Evolutionary conservation across 2,797 vertebrate genomes (phyloP), one percentile per base, ranked within the genome.

Genomic region (Astyanax mexicanus): DNA sequence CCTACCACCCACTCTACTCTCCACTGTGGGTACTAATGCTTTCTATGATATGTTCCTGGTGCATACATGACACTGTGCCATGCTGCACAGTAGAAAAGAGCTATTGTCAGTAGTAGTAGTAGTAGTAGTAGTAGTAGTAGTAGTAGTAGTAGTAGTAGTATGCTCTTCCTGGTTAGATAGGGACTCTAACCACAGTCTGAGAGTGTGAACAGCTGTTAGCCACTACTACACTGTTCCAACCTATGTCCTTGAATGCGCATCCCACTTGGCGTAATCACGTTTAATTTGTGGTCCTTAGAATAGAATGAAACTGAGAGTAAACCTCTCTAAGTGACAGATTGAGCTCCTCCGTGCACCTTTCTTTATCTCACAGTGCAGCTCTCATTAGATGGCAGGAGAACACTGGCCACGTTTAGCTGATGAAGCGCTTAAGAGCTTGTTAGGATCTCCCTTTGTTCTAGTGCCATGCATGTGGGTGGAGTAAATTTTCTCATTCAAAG

Each of bases 401-500:
- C 11, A 0, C 38, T 68, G 58, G 23, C 4, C 21, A 25, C 60
- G n/a, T 17, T 49, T 57, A 37, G 32, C 15, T 25, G n/a, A 23
- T 52, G 25, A 61, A 21, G 12, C 37, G 40, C 42, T 51, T 15
- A 57, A 70, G 37, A 44, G 12, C 21, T 61, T 69, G 10, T 55
- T 81, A 66, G 51, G 75, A 66, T 57, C 69, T 15, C 32, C 45
- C 21, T 82, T 58, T 78, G 52, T 58, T 62, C 35, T 35, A 32
- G n/a, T 40, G 45, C 58, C 47, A 19, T 37, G 27, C 12, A 57
- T 38, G 52, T 78, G 60, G 45, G 9, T 80, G 42, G 19, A 71
- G 69, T 54, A 54, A 38, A 27, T 78, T 69, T 38, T 40, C n/a
- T 68, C 35, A 83, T 60, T 77, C 61, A 69, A 74, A 61, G 64